Conservation (phyloP, 2,797 vertebrate genomes). For the Serranus cabrilla region DNA sequence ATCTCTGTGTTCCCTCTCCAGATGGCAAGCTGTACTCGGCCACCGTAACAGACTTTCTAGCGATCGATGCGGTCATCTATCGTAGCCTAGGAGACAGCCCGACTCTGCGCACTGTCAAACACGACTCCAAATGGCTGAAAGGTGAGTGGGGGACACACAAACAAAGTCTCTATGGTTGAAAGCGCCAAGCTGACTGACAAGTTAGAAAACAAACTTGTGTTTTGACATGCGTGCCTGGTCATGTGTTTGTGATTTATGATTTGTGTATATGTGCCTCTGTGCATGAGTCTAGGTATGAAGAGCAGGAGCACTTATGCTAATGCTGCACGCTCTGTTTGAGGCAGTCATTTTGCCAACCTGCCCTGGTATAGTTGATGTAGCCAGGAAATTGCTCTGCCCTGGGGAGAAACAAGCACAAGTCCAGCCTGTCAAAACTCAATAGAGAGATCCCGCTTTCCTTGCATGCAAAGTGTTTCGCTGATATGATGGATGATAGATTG, state of each 20-base stretch:
- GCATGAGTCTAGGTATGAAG: constrained; percentile 34
- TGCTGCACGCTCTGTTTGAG: constrained; percentile 62
- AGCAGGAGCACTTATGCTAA: constrained; percentile 66
- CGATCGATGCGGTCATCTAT: constrained; percentile 99
- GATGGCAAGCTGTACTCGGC: constrained; percentile 98
- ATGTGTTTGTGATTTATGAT: constrained; percentile 48
- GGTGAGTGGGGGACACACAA: constrained; percentile 84
- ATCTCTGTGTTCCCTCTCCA: constrained; percentile 75
- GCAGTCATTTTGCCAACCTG: constrained; percentile 66
- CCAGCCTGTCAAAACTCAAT: constrained; percentile 73
- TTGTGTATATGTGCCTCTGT: constrained; percentile 28
- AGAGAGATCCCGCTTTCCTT: constrained; percentile 61
- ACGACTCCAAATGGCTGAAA: constrained; percentile 99
- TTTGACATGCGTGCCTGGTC: constrained; percentile 32
- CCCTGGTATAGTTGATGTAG: constrained; percentile 52
- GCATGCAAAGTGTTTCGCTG: constrained; percentile 71
- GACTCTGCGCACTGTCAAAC: constrained; percentile 98
- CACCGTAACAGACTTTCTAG: constrained; percentile 99
- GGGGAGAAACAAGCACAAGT: constrained; percentile 66
- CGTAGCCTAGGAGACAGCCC: constrained; percentile 98
- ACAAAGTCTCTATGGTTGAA: constrained; percentile 40
- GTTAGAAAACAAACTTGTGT: constrained; percentile 57
- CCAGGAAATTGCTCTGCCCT: constrained; percentile 72
- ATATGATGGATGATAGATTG: constrained; percentile 76
- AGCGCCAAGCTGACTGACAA: constrained; percentile 47